Evolutionary conservation across 2,797 vertebrate species (phyloP), one percentile per base, ranked within the genome.

Genomic region (Brachyrhaphis roseni): DNA sequence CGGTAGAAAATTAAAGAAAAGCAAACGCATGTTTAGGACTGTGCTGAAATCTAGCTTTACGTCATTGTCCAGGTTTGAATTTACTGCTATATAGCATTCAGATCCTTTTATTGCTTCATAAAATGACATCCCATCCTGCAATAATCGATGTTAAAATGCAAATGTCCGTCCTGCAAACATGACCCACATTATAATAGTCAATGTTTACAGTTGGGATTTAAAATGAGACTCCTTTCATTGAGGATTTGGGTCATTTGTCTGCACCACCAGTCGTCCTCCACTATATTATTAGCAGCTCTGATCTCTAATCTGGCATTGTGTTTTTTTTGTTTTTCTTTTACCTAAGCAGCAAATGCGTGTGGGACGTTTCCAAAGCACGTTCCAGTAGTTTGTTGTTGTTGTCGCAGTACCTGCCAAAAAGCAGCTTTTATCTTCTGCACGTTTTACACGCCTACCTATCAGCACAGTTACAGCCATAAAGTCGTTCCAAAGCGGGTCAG

Each of bases 401-500:
- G 68, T 59, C 12, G 13, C 23, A 15, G 13, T 46, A 16, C 12
- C 68, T 71, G 39, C 41, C 41, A 28, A 28, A 43, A 28, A 72
- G 20, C 64, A 11, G 18, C 5, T 72, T 46, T 72, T 16, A 72
- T 72, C 4, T n/a, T 28, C 68, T 3, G 68, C 68, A 45, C 41
- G 8, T n/a, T 36, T 39, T 39, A 26, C 59, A 16, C 8, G 26
- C 7, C 13, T 26, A 53, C 47, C 23, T 71, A 20, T 71, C 62
- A 57, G 13, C 16, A 39, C 31, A n/a, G 26, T 34, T 34, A n/a
- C 28, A 15, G 34, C 34, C 47, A n/a, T 53, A 46, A 72, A 72
- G 39, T 8, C 10, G 8, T 2, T n/a, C 51, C 55, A 49, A 87
- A 89, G 75, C 88, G 39, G 86, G 86, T 90, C 86, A 91, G 39